Percentiles rank a stretch among this genome's conserved stretches.
These are phyloP conservation scores for Orthochromis indermauri DNA, from an alignment of 2,113 vertebrate genomes.

Conservation along the genomic window DNA sequence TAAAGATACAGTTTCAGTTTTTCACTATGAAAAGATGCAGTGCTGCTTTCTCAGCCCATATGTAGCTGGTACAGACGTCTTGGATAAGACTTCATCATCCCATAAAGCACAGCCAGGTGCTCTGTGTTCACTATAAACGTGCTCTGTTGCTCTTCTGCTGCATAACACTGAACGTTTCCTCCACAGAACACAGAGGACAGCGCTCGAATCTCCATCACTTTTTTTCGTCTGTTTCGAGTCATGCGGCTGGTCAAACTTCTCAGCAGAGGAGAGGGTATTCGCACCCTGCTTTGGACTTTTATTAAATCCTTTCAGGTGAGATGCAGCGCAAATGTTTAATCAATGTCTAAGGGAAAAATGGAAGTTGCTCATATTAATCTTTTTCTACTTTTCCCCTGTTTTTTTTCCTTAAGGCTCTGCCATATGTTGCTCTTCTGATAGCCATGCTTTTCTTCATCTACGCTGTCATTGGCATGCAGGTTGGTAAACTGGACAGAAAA, in stretches of 20 bases:
- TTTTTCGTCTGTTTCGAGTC: slow-evolving; percentile 98
- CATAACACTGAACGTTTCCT: slow-evolving; percentile 59
- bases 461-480: slow-evolving; percentile 99
- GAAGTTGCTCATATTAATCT: neutral
- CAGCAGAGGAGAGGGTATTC: slow-evolving; percentile 96
- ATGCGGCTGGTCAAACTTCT: slow-evolving; percentile 98
- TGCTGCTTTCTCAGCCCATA: slow-evolving; percentile 44
- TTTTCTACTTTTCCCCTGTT: neutral
- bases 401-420: slow-evolving; percentile 78
- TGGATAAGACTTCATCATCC: slow-evolving; percentile 20
- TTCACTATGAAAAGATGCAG: neutral
- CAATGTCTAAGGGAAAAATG: neutral
- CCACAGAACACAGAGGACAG: slow-evolving; percentile 95
- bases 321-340: neutral
- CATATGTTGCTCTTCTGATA: slow-evolving; percentile 95
- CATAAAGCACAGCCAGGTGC: slow-evolving; percentile 54
- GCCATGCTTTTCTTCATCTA: slow-evolving; percentile 99
- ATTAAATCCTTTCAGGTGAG: slow-evolving; percentile 98
- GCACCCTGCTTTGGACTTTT: slow-evolving; percentile 96
- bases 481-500: slow-evolving; percentile 39
- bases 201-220: slow-evolving; percentile 97
- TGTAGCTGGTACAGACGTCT: slow-evolving; percentile 36
- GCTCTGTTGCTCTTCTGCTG: slow-evolving; percentile 16
- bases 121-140: slow-evolving; percentile 11
- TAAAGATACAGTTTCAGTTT: neutral